Base-by-base conservation (phyloP, 2,113 vertebrate species). In the Lucifuga dentata region DNA sequence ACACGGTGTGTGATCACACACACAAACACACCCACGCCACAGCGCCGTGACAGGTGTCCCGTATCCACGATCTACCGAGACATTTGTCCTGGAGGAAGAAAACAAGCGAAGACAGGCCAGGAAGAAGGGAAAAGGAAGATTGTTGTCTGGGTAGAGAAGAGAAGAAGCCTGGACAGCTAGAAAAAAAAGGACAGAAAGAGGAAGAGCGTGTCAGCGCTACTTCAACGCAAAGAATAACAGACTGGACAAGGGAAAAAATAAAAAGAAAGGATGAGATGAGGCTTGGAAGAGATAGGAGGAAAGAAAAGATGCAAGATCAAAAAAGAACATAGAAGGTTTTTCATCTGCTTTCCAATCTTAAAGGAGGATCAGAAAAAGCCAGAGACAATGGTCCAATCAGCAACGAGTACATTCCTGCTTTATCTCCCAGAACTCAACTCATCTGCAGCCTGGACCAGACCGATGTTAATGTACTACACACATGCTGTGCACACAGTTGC, bases 21-120 rank as follows among this genome's bases (percentile, higher is more conserved):
- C 59, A 49, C 72, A 58, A 62, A 43, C 62, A 43, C 70, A 50
- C 63, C 41, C 44, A 73, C 21, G 53, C 62, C 68, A 56, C 55
- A 45, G 66, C 57, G 39, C 62, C 71, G 59, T 21, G 70, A 83
- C 90, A 90, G 91, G 88, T 92, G 92, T 88, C 80, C 72, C 86
- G 86, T 92, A 93, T 93, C 90, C 76, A 12, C 40, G 5, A 91
- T 91, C 85, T 83, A 10, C 3, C 13, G 45, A 35, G n/a, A 73
- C 68, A 26, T 4, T 63, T 16, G 60, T 52, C 52, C 51, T 38
- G 38, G 66, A 62, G 21, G 46, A 59, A 15, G 16, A 78, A 19
- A 80, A 76, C 69, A 65, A 75, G 64, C 10, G 46, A 39, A 48
- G 62, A 52, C 39, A 62, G 16, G 52, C 7, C 15, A 19, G 62